A percentile compares a stretch with the other conserved stretches of the same genome.
Conservation (phyloP, 2,113 vertebrate species). For the Aspiorhynchus laticeps region DNA sequence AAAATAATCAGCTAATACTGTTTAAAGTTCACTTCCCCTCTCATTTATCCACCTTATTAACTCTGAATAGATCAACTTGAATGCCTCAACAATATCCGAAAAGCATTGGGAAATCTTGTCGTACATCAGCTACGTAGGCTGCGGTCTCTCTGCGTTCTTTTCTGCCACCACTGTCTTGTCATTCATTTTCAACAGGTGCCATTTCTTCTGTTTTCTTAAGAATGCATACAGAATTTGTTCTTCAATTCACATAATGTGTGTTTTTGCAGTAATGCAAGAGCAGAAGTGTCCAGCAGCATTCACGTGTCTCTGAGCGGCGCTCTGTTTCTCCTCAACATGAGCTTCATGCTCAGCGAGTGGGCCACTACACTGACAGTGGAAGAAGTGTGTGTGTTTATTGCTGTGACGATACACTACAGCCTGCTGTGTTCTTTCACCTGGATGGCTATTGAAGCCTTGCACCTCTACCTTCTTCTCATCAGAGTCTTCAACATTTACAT, state of each 20-base stretch:
- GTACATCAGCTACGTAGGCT: slow-evolving; percentile 69
- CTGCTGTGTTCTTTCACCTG: slow-evolving; percentile 74
- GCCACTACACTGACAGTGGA: slow-evolving; percentile 36
- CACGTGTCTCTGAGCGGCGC: slow-evolving; percentile 71
- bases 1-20: background rate
- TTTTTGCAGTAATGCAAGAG: slow-evolving; percentile 51
- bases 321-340: slow-evolving; percentile 70
- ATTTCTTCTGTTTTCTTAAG: background rate
- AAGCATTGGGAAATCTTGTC: slow-evolving; percentile 68
- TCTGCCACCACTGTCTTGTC: slow-evolving; percentile 59
- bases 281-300: slow-evolving; percentile 63
- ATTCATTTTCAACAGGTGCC: slow-evolving; percentile 61
- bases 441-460: slow-evolving; percentile 75
- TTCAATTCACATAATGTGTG: background rate
- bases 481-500: slow-evolving; percentile 74
- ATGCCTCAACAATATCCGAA: background rate
- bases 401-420: slow-evolving; percentile 68
- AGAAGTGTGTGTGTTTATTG: slow-evolving; percentile 65
- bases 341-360: slow-evolving; percentile 73
- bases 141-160: slow-evolving; percentile 69
- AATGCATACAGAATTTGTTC: background rate
- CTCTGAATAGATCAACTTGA: slow-evolving; percentile 46
- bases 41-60: background rate
- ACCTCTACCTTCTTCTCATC: slow-evolving; percentile 71
- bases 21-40: background rate